Conservation (phyloP, 2,888 invertebrate species). For the Cataglyphis altisquamis region DNA sequence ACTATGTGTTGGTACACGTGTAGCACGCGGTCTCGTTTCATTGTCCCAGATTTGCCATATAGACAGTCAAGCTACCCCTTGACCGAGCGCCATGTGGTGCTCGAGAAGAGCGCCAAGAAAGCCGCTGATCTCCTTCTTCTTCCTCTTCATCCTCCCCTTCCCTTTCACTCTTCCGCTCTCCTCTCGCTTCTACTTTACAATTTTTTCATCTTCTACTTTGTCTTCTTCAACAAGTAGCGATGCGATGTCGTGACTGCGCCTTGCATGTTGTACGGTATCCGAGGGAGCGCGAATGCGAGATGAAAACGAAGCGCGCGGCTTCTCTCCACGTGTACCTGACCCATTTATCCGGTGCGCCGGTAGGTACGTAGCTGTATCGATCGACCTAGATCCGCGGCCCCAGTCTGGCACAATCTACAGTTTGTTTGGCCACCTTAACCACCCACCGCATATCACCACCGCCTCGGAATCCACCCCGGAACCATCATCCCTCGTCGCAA, state of each 20-base stretch:
- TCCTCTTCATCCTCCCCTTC: conserved; percentile 5
- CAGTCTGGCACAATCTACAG: conserved; percentile 77
- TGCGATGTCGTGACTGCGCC: conserved; percentile 13
- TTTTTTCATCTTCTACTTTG: conserved; percentile 30
- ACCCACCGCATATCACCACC: conserved; percentile 55
- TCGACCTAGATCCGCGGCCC: conserved; percentile 84
- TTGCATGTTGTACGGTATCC: background rate
- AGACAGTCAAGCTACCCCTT: conserved; percentile 75
- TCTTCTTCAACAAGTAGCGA: conserved; percentile 75
- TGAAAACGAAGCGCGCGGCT: conserved; percentile 66
- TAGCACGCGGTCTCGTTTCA: conserved; percentile 81
- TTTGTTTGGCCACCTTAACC: conserved; percentile 73
- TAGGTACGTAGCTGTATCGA: conserved; percentile 85
- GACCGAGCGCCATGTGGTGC: conserved; percentile 66
- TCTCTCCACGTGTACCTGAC: conserved; percentile 82
- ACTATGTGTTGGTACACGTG: conserved; percentile 81
- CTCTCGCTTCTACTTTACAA: background rate
- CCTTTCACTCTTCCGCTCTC: background rate
- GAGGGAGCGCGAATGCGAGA: conserved; percentile 56
- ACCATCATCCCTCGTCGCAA: background rate
- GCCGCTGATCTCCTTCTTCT: conserved; percentile 50
- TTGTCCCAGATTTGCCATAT: conserved; percentile 83
- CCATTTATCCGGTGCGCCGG: conserved; percentile 79
- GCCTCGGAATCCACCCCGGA: conserved; percentile 19
- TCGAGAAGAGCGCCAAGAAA: conserved; percentile 50